Evolutionary conservation across 2,888 invertebrate species (phyloP), one percentile per base, ranked within the genome.

Genomic region (Muschampia plurimacula): DNA sequence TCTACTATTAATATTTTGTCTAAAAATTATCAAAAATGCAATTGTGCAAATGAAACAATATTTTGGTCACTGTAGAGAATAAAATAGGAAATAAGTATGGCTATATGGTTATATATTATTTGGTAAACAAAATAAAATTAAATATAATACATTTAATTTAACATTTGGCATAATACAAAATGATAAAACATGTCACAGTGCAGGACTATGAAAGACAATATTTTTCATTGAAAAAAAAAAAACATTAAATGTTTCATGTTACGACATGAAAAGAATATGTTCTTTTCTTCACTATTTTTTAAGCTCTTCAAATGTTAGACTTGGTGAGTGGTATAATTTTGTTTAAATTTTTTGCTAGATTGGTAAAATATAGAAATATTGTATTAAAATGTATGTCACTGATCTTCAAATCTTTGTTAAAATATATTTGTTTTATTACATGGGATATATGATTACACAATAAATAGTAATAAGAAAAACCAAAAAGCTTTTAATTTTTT

Each of bases 361-460:
- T 15, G 52, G 0, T 52, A 15, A 52, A 52, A 15, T 8, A 15
- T 15, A 57, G 55, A 70, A 55, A 57, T 65, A 62, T 70, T 63
- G 15, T 63, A 5, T 69, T 55, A 28, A 55, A 64, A 64, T 64
- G 32, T 70, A 57, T 86, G 86, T 85, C 77, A 81, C 77, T 84
- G 79, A 84, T 86, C 78, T 77, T 78, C 83, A 80, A 82, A 82
- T 79, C 83, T 87, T 89, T 86, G 86, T 89, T 90, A 79, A 82
- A 78, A 78, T 78, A 78, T 77, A 75, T 80, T 81, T 81, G 81
- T 85, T 84, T 64, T 63, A 39, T 78, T 78, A 86, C 85, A 88
- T 86, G 85, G 88, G 85, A 87, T 81, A 82, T 83, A 85, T 81
- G 77, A 87, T 86, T 88, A 89, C 83, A 85, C 84, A 92, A 90